Evolutionary conservation across 2,113 vertebrate genomes (phyloP), one percentile per base, ranked within the genome.

Genomic region (Neotoma lepida): DNA sequence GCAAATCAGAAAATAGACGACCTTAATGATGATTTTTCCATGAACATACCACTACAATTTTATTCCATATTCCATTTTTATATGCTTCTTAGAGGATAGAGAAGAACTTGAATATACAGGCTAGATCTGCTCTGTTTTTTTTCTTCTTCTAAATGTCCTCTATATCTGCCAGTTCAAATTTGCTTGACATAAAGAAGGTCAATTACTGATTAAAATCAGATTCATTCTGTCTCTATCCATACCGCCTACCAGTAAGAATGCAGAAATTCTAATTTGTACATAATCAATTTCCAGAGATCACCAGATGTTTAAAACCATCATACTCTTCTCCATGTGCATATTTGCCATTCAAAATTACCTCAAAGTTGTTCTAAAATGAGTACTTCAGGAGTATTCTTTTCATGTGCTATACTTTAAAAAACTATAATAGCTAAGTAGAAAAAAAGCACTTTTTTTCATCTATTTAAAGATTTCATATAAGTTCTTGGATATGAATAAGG

Each of bases 41-140:
- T 74, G 76, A 95, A 86, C 18, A 94, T 81, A 6, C n/a, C 35
- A 70, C n/a, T 70, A 70, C 17, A 81, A 76, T 80, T 96, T 70
- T 7, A 95, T 91, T 92, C 94, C 13, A 56, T 39, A 56, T 0
- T 10, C 2, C 30, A n/a, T 61, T 73, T 74, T 35, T 41, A 2
- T 22, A 17, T 90, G 4, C 86, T 87, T 84, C 24, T 12, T 82
- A 77, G 26, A 89, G 5, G 9, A 86, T 9, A 46, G 30, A 76
- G 46, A 13, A 66, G 68, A 77, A 88, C 39, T 89, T 94, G 20
- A 5, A 46, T 81, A n/a, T 30, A 63, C 1, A 18, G 0, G 2
- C 74, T 63, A 12, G 54, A 64, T 20, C 2, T 74, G 70, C 20
- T 64, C 10, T 61, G 12, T 30, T 84, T 86, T 90, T 85, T 44